Conservation (phyloP, 1,140 invertebrate species). For the Dermatophagoides farinae region DNA sequence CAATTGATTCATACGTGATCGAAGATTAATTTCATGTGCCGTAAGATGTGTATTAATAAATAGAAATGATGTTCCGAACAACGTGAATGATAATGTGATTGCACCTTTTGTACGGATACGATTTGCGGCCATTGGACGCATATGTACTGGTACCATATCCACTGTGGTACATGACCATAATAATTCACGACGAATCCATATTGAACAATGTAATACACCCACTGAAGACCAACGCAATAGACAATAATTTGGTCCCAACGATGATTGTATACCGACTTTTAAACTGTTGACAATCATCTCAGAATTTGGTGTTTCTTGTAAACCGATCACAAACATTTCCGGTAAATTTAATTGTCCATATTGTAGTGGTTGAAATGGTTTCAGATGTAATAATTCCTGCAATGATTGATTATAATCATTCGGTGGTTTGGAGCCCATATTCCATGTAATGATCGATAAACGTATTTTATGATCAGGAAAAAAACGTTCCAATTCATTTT, state of each 20-base stretch:
- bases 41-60: constrained; percentile 74
- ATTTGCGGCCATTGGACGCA: constrained; percentile 10
- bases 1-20: constrained; percentile 1
- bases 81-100: constrained; percentile 59
- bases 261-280: constrained; percentile 75
- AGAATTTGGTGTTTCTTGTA: constrained; percentile 51
- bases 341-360: constrained; percentile 35
- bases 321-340: constrained; percentile 74
- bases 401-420: constrained; percentile 70
- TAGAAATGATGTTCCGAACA: constrained; percentile 80
- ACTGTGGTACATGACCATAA: constrained; percentile 66
- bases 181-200: constrained; percentile 68
- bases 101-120: constrained; percentile 74
- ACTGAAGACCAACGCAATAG: constrained; percentile 54
- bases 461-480: constrained; percentile 58
- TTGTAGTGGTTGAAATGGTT: background rate
- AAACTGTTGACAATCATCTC: constrained; percentile 38
- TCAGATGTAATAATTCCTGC: constrained; percentile 52
- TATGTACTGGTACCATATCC: constrained; percentile 17
- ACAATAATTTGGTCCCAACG: constrained; percentile 69
- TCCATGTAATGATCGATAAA: constrained; percentile 83
- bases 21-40: constrained; percentile 29
- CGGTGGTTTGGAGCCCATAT: constrained; percentile 62
- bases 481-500: constrained; percentile 57
- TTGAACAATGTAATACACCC: constrained; percentile 60